Base-by-base conservation (phyloP, 2,888 invertebrate genomes). In the Incurvaria masculella region DNA sequence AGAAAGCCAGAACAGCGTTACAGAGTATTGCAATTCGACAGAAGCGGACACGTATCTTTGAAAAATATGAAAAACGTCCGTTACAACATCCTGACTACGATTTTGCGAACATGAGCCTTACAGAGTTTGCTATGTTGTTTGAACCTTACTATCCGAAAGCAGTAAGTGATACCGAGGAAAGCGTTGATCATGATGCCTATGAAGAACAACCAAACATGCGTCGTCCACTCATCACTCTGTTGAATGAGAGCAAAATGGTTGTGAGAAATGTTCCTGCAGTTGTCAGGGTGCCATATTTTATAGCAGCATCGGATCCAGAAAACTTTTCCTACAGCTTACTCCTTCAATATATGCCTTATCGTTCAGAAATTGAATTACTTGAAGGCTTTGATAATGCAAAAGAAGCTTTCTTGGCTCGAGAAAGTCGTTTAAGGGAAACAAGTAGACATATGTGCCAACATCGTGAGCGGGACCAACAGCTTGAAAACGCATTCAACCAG, bases 401-500 rank as follows among this genome's bases (percentile, higher is more conserved):
- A 45, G 48, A 54, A 44, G 53, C 54, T 40, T 54, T 53, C 20
- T 17, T 53, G 33, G 49, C 23, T n/a, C 42, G 45, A 16, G 53
- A 53, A 44, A n/a, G 20, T 4, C 19, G 8, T 42, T 39, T 48
- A 46, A 27, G 14, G 27, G 8, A 43, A 46, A 55, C 16, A 19
- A 48, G 41, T 50, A 39, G 47, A 16, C 49, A 48, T 17, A 49
- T 55, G 52, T 44, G 42, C 23, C 27, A 49, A 49, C 44, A 52
- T 56, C 48, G 55, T 44, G 53, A 56, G 19, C 53, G 56, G 41
- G 56, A 56, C 49, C 47, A 48, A 44, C 58, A 56, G 50, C 56
- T 56, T 45, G 60, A 61, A 55, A 61, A 60, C 48, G 58, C 58
- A 45, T 60, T 60, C 46, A 52, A 51, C 39, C 55, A 57, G 49